Percentiles rank a stretch among this genome's conserved stretches.
Conservation (phyloP, 2,888 invertebrate species). For the Morpho helenor region DNA sequence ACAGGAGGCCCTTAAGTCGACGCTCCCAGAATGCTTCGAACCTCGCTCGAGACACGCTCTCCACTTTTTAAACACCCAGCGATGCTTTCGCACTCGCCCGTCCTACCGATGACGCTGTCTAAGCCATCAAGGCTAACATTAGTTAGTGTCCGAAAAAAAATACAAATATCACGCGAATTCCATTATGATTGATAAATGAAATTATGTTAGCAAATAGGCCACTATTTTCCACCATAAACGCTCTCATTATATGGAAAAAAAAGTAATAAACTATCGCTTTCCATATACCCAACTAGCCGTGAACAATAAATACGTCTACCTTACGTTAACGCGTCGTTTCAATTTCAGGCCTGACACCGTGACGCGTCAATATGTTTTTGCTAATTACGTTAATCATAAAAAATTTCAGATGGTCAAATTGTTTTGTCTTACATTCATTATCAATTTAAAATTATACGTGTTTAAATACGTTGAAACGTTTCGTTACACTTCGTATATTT, state of each 20-base stretch:
- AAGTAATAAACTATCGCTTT: constrained; percentile 30
- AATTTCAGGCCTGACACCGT: constrained; percentile 50
- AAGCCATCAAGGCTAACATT: no score
- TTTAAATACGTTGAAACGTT: no score
- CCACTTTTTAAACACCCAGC: no score
- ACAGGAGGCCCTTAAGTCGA: no score
- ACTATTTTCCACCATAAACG: constrained; percentile 11
- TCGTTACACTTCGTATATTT: no score
- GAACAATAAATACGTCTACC: constrained; percentile 23
- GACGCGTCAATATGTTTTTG: constrained; percentile 35
- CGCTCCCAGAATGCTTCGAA: no score
- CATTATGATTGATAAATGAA: no score
- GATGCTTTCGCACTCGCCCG: no score
- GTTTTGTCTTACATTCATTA: neutral
- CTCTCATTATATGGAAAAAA: constrained; percentile 9
- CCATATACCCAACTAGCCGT: constrained; percentile 25
- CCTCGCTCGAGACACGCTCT: no score
- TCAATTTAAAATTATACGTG: no score
- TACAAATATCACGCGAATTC: neutral
- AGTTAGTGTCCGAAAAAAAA: no score
- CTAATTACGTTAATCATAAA: constrained; percentile 2
- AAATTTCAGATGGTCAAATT: neutral
- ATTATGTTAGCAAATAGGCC: neutral
- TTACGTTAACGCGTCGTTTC: constrained; percentile 35
- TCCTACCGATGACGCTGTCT: no score